phyloP scores from a whole-genome alignment of 2,888 invertebrate species.

The Eustalomyia histrio region DNA sequence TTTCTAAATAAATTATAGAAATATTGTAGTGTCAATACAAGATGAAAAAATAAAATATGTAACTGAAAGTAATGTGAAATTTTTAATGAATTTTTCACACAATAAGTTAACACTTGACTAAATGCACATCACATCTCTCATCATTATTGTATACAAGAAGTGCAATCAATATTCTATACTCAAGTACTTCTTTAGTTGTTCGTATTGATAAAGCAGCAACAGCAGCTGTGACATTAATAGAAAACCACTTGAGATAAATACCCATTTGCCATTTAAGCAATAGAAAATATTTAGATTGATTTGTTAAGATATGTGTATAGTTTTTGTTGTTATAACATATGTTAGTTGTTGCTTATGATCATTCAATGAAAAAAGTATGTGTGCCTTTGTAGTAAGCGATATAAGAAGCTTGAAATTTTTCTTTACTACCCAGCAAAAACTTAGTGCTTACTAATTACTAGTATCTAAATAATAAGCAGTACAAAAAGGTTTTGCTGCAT shows the following conservation, averaged over 20 bases:
- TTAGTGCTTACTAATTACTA: too few relatives aligned
- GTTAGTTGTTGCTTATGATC: constrained; percentile 10
- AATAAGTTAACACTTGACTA: constrained; percentile 46
- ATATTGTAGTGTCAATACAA: constrained; percentile 5
- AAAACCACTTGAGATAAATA: constrained; percentile 44
- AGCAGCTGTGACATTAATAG: constrained; percentile 37
- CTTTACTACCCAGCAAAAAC: too few relatives aligned
- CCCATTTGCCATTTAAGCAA: neutral
- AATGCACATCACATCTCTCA: constrained; percentile 22
- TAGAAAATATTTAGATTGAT: constrained; percentile 30
- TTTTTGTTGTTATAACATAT: constrained; percentile 1
- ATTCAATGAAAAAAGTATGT: constrained; percentile 9
- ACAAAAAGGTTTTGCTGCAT: too few relatives aligned
- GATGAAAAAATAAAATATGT: neutral
- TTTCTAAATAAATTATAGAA: constrained; percentile 35
- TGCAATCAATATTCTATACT: constrained; percentile 8
- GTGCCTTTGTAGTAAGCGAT: neutral
- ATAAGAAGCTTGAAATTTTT: neutral
- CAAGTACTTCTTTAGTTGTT: constrained; percentile 4
- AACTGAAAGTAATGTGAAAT: neutral
- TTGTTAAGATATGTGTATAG: constrained; percentile 21
- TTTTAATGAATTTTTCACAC: constrained; percentile 26
- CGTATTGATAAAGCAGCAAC: constrained; percentile 18
- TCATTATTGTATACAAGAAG: neutral
- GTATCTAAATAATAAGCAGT: too few relatives aligned